Percentiles rank a stretch among this genome's conserved stretches.
Conservation (phyloP, 2,113 vertebrate genomes). For the Crotalus helleri region DNA sequence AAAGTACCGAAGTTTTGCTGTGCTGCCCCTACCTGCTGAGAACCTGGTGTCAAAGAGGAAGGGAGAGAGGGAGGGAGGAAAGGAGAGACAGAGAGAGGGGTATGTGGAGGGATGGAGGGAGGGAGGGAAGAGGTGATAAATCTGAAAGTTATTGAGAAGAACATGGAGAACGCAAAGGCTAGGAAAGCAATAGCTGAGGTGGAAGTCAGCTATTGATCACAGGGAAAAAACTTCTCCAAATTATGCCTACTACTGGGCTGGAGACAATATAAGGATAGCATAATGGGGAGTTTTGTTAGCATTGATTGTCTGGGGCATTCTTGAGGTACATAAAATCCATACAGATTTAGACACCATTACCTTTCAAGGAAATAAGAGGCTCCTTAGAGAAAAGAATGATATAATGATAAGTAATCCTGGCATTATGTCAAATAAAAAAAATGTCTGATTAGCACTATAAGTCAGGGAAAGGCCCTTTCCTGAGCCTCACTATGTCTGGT, state of each 20-base stretch:
- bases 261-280: neutral
- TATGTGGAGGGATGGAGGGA: too few species aligned
- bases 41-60: neutral
- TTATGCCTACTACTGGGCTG: neutral
- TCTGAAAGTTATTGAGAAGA: neutral
- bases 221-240: neutral
- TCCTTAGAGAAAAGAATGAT: neutral
- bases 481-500: neutral
- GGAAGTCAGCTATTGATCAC: neutral
- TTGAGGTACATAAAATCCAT: neutral
- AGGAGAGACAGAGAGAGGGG: too few species aligned
- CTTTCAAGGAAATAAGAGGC: neutral
- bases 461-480: neutral
- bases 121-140: too few species aligned
- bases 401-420: neutral
- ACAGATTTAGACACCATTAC: neutral
- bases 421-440: neutral
- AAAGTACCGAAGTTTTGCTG: neutral
- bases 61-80: too few species aligned
- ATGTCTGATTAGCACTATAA: neutral
- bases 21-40: neutral
- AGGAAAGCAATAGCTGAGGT: neutral
- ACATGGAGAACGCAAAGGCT: neutral
- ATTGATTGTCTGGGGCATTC: neutral
- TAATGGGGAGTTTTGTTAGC: neutral